These are phyloP conservation scores for Apteryx owenii DNA, from an alignment of 2,113 vertebrate genomes.

Conservation along the genomic window DNA sequence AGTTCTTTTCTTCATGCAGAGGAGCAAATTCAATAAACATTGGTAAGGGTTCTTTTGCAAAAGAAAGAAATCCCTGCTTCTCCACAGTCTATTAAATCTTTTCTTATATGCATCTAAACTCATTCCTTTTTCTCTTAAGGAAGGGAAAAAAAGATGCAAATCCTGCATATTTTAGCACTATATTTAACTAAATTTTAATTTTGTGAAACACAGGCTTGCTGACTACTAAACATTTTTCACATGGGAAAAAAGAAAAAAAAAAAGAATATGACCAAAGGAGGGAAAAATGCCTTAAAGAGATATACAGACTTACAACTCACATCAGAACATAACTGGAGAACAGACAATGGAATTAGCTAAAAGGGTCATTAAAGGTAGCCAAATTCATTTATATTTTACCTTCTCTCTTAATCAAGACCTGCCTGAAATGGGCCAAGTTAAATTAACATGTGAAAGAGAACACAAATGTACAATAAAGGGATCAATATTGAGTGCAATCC, in stretches of 20 bases:
- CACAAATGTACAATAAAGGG: constrained; percentile 6
- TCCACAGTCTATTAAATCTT: constrained; percentile 25
- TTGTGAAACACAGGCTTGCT: neutral
- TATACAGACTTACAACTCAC: constrained; percentile 19
- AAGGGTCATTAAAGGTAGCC: constrained; percentile 39
- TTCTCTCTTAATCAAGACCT: constrained; percentile 60
- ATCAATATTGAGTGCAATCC: neutral
- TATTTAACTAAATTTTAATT: constrained; percentile 28
- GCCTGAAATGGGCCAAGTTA: neutral
- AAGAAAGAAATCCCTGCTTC: constrained; percentile 34
- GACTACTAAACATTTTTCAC: neutral
- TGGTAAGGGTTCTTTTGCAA: constrained; percentile 28
- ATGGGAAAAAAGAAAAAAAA: neutral
- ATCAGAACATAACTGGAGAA: constrained; percentile 37
- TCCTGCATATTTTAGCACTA: constrained; percentile 6
- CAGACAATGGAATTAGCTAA: constrained; percentile 51
- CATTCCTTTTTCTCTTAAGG: neutral
- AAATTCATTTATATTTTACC: constrained; percentile 26
- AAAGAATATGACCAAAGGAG: neutral
- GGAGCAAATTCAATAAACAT: constrained; percentile 74
- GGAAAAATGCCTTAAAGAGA: constrained; percentile 10
- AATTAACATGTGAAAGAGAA: neutral
- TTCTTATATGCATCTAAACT: neutral
- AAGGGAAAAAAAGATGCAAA: neutral
- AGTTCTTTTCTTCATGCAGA: constrained; percentile 75